phyloP scores from a whole-genome alignment of 2,797 vertebrate genomes.

The Florisuga fusca region DNA sequence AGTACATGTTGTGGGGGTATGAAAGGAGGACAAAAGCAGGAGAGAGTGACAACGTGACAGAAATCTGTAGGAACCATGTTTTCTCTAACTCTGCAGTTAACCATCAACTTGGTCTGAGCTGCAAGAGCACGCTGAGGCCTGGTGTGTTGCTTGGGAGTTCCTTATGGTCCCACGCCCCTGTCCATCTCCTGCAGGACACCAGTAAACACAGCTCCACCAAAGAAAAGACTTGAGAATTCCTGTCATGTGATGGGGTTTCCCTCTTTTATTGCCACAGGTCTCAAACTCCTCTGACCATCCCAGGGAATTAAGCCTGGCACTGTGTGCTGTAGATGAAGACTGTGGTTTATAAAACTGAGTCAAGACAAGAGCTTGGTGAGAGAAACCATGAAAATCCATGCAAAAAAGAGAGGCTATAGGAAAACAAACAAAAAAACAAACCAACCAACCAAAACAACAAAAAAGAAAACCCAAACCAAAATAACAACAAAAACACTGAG shows the following conservation, averaged over 20 bases:
- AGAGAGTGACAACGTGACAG: neutral
- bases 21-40: rapidly evolving
- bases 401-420: too few relatives aligned
- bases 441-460: too few relatives aligned
- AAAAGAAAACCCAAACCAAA: too few relatives aligned
- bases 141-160: neutral
- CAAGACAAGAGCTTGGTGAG: too few relatives aligned
- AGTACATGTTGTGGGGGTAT: rapidly evolving
- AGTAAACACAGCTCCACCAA: neutral
- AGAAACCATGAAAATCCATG: too few relatives aligned
- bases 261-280: neutral
- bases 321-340: too few relatives aligned
- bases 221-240: neutral
- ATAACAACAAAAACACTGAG: too few relatives aligned
- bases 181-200: neutral
- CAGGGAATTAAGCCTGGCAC: neutral
- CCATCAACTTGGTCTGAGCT: neutral
- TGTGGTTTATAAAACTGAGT: too few relatives aligned
- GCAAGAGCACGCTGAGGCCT: neutral
- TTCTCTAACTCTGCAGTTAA: rapidly evolving
- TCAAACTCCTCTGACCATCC: neutral
- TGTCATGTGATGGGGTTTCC: rapidly evolving
- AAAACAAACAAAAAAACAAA: too few relatives aligned
- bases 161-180: neutral
- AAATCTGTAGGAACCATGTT: neutral